A percentile compares a stretch with the other conserved stretches of the same genome.
phyloP scores from a whole-genome alignment of 2,888 invertebrate genomes.

The Sphaerolaimus hirsutus region DNA sequence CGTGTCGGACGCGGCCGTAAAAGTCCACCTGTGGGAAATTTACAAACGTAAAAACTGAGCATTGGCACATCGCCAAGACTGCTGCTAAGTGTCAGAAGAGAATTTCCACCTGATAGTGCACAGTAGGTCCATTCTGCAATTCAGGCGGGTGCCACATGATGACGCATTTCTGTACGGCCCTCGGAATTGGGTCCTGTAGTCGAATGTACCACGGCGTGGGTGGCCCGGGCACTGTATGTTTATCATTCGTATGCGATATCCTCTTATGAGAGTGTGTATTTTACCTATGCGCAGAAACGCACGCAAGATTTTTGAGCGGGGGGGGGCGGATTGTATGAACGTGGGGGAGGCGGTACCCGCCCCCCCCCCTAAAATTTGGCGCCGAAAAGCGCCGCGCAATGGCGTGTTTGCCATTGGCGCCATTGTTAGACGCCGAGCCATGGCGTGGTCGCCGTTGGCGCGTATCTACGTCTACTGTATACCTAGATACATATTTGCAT shows the following conservation, averaged over 20 bases:
- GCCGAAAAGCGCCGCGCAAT: no score
- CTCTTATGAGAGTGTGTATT: no score
- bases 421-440: no score
- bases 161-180: not conserved
- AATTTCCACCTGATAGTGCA: not conserved
- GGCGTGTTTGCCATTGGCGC: no score
- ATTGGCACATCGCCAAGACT: not conserved
- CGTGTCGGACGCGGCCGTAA: not conserved
- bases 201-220: not conserved
- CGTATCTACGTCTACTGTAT: no score
- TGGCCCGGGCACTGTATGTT: not conserved
- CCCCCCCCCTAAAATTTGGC: no score
- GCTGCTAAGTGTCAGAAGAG: not conserved
- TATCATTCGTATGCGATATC: not conserved
- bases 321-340: no score
- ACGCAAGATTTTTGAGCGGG: no score
- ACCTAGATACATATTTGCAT: no score
- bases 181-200: not conserved
- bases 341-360: no score
- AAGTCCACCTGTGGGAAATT: not conserved
- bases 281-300: no score
- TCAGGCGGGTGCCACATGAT: not conserved
- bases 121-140: not conserved
- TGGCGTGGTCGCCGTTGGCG: no score
- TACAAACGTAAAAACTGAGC: not conserved